A percentile compares a stretch with the other conserved stretches of the same genome.
Conservation (phyloP, 1,140 invertebrate genomes). For the Aphaenogaster rudis region DNA sequence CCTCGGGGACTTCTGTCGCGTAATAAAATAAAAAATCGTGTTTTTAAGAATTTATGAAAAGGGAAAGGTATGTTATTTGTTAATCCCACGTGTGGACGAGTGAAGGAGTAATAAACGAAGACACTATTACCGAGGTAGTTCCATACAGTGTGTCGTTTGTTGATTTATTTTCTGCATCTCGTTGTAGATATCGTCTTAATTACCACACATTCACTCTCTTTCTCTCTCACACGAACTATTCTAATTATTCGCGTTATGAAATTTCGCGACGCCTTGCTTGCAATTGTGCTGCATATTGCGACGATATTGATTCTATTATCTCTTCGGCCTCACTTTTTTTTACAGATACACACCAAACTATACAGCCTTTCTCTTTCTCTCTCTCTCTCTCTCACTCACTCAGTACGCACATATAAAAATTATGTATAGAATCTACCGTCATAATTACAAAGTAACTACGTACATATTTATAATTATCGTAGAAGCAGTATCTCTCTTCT, state of each 20-base stretch:
- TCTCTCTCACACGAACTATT: constrained; percentile 50
- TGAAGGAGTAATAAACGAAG: constrained; percentile 51
- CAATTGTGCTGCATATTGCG: constrained; percentile 9
- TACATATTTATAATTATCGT: constrained; percentile 77
- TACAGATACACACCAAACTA: constrained; percentile 26
- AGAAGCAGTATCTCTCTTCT: constrained; percentile 69
- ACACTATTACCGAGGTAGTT: constrained; percentile 66
- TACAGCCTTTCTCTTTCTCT: not conserved
- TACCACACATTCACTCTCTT: constrained; percentile 50
- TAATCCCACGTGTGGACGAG: constrained; percentile 19
- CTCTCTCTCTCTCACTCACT: constrained; percentile 7
- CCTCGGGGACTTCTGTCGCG: not conserved
- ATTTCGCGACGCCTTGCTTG: constrained; percentile 65
- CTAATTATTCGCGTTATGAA: constrained; percentile 70
- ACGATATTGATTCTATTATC: constrained; percentile 32
- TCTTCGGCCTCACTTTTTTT: constrained; percentile 35
- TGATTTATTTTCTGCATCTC: constrained; percentile 73
- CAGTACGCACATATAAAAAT: constrained; percentile 75
- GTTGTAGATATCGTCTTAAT: constrained; percentile 70
- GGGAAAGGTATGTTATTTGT: not conserved
- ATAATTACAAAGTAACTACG: constrained; percentile 79
- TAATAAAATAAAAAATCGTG: not conserved
- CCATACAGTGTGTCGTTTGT: constrained; percentile 72
- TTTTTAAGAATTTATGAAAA: not conserved
- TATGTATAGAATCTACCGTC: constrained; percentile 75